phyloP scores from a whole-genome alignment of 1,140 invertebrate species.

The Drosophila kepulauana region DNA sequence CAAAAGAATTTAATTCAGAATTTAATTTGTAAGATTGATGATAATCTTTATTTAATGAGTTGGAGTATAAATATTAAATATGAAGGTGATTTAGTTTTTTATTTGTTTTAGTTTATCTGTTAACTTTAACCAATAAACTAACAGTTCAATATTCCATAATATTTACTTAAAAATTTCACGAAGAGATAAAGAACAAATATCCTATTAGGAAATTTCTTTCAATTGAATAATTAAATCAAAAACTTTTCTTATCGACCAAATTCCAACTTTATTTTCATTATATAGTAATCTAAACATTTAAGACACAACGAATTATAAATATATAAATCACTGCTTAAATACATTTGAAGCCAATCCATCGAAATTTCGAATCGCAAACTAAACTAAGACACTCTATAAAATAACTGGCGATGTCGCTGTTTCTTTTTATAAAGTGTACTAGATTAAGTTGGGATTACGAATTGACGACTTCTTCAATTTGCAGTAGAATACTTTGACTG shows the following conservation, averaged over 20 bases:
- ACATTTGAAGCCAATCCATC: neutral
- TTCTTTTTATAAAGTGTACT: conserved; percentile 5
- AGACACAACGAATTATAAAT: conserved; percentile 16
- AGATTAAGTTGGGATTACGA: conserved; percentile 10
- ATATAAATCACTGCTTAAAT: neutral
- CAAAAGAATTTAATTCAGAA: no score
- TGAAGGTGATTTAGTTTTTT: no score
- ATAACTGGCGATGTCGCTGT: neutral
- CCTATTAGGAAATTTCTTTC: no score
- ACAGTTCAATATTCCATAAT: no score
- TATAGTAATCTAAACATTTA: conserved; percentile 11
- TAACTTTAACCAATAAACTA: no score
- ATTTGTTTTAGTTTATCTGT: no score
- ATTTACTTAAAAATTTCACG: no score
- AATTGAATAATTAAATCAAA: no score
- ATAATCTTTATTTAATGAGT: no score
- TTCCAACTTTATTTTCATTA: neutral
- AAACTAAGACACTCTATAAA: conserved; percentile 10
- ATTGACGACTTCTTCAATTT: neutral
- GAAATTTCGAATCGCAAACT: neutral
- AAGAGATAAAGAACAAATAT: no score
- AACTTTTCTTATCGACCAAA: neutral
- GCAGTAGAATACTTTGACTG: neutral
- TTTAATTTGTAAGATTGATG: no score
- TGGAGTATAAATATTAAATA: no score